Base-by-base conservation (phyloP, 1,140 invertebrate species). In the Dendroctonus valens region DNA sequence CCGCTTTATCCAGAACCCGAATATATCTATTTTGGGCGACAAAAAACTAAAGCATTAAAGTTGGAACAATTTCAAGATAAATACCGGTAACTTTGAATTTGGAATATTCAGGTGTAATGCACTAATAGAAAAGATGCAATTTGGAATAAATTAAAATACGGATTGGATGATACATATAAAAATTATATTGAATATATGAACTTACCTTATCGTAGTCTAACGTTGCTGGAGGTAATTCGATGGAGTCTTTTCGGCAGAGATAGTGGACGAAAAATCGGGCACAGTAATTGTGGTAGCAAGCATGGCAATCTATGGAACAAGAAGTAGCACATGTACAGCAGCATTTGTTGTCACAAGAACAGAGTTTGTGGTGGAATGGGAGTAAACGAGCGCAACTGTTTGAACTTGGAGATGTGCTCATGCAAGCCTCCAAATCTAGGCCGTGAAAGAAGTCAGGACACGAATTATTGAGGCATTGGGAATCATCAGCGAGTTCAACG, bases 271-370 rank as follows among this genome's bases (percentile, higher is more conserved):
- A 79, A 76, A 81, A 85, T 58, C 81, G 79, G 65, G 81, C 75
- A 80, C 85, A 87, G 67, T 85, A 80, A 73, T 80, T 80, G 80
- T 88, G 86, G 81, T 86, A 87, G 77, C 85, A 87, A 73, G 83
- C 82, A 77, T 86, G 84, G 77, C 86, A 87, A 77, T 87, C 86
- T 86, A 81, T 71, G 69, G 82, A 82, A 81, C 83, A 86, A 73
- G 83, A 75, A 79, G 81, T 81, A 79, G 80, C 83, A 78, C 84
- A 86, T 81, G 82, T 84, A 80, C 84, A 86, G 76, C 84, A 86
- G 80, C 83, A 85, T 42, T 73, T 70, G 64, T 72, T 58, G 51
- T 70, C 75, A 75, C 83, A 85, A 76, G 81, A 80, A 73, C 84
- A 85, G 69, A 84, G 71, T 59, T 83, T 70, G 14, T 76, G 74